Base-by-base conservation (phyloP, 2,113 vertebrate genomes). In the Montifringilla adamsi region DNA sequence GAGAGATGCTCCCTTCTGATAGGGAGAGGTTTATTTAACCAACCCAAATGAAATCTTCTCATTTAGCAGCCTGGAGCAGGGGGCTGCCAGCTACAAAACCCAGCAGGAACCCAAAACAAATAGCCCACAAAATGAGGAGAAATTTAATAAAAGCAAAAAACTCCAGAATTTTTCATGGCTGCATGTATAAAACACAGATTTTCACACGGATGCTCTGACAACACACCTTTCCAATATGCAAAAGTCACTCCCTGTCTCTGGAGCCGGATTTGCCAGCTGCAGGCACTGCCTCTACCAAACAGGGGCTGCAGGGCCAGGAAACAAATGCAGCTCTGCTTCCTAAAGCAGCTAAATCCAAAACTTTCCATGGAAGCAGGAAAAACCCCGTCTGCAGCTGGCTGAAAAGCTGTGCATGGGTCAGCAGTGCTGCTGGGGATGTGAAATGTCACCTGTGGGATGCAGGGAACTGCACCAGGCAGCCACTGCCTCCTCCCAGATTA, bases 201-300 rank as follows among this genome's bases (percentile, higher is more conserved):
- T 35, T 44, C 41, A 19, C 28, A n/a, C 33, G 44, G 60, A 2
- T n/a, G 18, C 31, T 82, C 52, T n/a, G 37, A 35, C 20, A 56
- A 10, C 7, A 7, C 27, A 22, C 8, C 24, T 52, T 78, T 44
- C 6, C 60, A 27, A 4, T 4, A 6, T 0, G 2, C 3, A 24
- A 10, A 19, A 8, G 49, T n/a, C 50, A 56, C 75, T 30, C 17
- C 37, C 19, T 46, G 35, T 7, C 26, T 55, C 19, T 74, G 55
- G n/a, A 52, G 58, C 24, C 22, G 50, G 39, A 19, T 33, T 82
- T 8, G 3, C n/a, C n/a, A 24, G 35, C 50, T 7, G 3, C 27
- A 27, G 31, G 31, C 35, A 27, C 62, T 21, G 74, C 62, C 26
- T 0, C 1, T 6, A 21, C 44, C 41, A 52, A 56, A 13, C 3